Evolutionary conservation across 2,888 invertebrate species (phyloP).

Genomic region (Pyrrhopygopsis socrates): DNA sequence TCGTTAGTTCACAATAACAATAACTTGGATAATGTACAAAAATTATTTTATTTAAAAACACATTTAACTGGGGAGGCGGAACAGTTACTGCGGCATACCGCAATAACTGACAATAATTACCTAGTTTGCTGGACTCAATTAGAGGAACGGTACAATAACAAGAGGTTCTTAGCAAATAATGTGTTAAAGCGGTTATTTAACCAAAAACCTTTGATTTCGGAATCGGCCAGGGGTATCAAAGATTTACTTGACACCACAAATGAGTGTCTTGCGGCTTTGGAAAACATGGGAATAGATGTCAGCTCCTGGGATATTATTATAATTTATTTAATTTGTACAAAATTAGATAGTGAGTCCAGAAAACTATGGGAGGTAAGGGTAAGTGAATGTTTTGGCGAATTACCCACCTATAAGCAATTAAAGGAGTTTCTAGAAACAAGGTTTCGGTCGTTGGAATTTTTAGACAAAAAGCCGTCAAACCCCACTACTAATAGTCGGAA

Average conservation of each 20-base stretch:
- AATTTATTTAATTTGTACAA: constrained; percentile 46
- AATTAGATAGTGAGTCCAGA: constrained; percentile 52
- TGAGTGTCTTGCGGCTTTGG: constrained; percentile 70
- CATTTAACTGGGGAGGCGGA: constrained; percentile 77
- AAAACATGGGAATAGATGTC: constrained; percentile 50
- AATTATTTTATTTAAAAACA: constrained; percentile 79
- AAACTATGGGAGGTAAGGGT: constrained; percentile 53
- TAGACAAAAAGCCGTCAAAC: constrained; percentile 24
- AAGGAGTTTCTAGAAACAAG: constrained; percentile 45
- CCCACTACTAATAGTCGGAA: not conserved
- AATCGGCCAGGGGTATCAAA: constrained; percentile 48
- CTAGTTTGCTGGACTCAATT: constrained; percentile 68
- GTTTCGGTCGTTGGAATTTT: constrained; percentile 51
- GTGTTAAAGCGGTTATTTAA: constrained; percentile 14
- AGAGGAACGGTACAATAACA: constrained; percentile 75
- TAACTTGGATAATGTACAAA: constrained; percentile 71
- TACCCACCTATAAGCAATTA: constrained; percentile 34
- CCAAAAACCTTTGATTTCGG: constrained; percentile 20
- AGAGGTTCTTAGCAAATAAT: constrained; percentile 59
- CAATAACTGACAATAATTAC: constrained; percentile 72
- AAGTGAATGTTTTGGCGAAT: constrained; percentile 17
- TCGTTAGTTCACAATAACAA: constrained; percentile 73
- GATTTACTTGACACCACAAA: constrained; percentile 70
- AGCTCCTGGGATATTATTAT: constrained; percentile 51
- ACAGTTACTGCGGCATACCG: constrained; percentile 70